A percentile compares a stretch with the other conserved stretches of the same genome.
phyloP scores from a whole-genome alignment of 1,140 invertebrate genomes.

The Adoxophyes honmai region DNA sequence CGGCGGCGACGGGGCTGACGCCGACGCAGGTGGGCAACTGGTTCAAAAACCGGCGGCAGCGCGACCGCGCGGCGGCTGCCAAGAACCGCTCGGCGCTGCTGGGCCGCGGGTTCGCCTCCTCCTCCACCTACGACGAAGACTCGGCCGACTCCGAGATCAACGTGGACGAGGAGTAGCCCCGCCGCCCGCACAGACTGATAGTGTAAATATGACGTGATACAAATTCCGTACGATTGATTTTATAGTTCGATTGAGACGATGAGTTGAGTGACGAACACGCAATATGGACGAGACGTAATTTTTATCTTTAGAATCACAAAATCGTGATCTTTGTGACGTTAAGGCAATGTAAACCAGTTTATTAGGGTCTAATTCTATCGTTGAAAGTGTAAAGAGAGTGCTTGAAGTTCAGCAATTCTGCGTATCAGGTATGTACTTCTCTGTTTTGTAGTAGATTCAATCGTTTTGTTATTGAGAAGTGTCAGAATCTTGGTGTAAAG shows the following conservation, averaged over 20 bases:
- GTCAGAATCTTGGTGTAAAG: background rate
- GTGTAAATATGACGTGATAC: constrained; percentile 52
- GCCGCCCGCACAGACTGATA: constrained; percentile 37
- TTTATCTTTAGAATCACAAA: constrained; percentile 34
- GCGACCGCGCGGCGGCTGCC: constrained; percentile 98
- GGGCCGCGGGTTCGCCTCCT: constrained; percentile 67
- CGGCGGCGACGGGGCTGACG: constrained; percentile 97
- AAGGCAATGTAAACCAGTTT: constrained; percentile 53
- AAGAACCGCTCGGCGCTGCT: constrained; percentile 93
- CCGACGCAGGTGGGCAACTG: constrained; percentile 99
- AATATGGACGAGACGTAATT: constrained; percentile 41
- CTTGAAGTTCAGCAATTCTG: constrained; percentile 44
- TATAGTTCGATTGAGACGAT: constrained; percentile 25
- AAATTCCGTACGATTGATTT: constrained; percentile 21
- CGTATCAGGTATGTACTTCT: constrained; percentile 60
- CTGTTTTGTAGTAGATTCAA: constrained; percentile 29
- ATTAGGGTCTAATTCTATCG: constrained; percentile 47
- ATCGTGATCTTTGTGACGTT: constrained; percentile 53
- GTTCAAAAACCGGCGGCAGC: constrained; percentile 99
- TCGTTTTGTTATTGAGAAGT: background rate
- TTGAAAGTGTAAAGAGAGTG: constrained; percentile 60
- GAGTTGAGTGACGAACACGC: constrained; percentile 38
- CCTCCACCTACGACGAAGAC: constrained; percentile 72
- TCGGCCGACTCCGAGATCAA: constrained; percentile 73
- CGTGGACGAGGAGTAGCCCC: constrained; percentile 67